Conservation (phyloP, 92 coral and sea anemone genomes). For the Phymanthus crucifer region DNA sequence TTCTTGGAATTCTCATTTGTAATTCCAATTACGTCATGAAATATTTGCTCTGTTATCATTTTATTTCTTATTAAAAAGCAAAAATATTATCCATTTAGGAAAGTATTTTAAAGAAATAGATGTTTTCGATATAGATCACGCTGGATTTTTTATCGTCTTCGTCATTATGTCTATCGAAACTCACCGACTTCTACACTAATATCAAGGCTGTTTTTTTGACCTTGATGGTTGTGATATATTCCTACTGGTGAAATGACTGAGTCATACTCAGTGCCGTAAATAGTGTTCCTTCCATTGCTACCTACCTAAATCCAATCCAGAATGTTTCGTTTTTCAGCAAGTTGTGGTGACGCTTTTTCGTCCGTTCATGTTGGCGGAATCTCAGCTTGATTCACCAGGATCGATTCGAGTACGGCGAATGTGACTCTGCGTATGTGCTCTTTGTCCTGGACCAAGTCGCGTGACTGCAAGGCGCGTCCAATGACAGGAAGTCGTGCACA, state of each 20-base stretch:
- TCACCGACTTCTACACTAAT: too few relatives aligned
- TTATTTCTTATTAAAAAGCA: background rate
- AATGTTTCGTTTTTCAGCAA: background rate
- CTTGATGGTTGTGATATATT: too few relatives aligned
- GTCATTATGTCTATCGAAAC: background rate
- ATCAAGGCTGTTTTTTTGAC: too few relatives aligned
- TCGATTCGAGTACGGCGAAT: background rate
- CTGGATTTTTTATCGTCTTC: background rate
- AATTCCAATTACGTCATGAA: too few relatives aligned
- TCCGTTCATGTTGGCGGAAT: background rate
- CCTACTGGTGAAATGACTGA: too few relatives aligned
- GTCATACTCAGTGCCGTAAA: too few relatives aligned
- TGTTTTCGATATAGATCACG: background rate
- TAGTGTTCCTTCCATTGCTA: background rate
- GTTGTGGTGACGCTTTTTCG: background rate
- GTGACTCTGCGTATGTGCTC: background rate
- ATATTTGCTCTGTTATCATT: background rate
- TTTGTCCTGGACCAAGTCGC: background rate
- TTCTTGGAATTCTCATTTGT: too few relatives aligned
- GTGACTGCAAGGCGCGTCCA: background rate
- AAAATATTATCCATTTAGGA: background rate
- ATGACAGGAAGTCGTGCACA: background rate
- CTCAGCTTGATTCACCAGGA: background rate
- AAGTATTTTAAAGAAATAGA: background rate
- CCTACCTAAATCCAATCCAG: background rate